phyloP scores from a whole-genome alignment of 2,888 invertebrate genomes.

The Xestobium rufovillosum region DNA sequence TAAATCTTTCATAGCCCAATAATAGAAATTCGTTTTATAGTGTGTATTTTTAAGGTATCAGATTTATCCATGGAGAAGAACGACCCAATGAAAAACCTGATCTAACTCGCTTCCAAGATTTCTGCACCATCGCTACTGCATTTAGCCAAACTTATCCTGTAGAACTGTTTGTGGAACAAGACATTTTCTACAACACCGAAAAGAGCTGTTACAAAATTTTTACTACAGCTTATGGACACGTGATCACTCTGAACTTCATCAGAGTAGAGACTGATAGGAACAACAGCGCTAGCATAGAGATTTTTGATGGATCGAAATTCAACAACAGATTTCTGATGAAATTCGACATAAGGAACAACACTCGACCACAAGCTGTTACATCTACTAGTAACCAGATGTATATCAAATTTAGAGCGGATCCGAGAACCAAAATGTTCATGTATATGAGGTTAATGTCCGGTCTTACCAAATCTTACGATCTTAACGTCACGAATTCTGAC shows the following conservation, averaged over 20 bases:
- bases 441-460: constrained; percentile 75
- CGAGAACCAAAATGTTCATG: constrained; percentile 64
- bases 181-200: constrained; percentile 58
- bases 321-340: constrained; percentile 63
- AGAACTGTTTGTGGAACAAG: constrained; percentile 74
- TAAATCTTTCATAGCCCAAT: too few relatives aligned
- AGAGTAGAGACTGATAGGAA: constrained; percentile 71
- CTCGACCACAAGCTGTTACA: constrained; percentile 82
- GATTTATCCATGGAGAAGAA: constrained; percentile 76
- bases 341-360: constrained; percentile 73
- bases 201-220: constrained; percentile 76
- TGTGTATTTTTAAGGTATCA: too few relatives aligned
- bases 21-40: too few relatives aligned
- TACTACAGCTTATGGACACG: constrained; percentile 68
- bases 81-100: constrained; percentile 68
- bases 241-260: constrained; percentile 78
- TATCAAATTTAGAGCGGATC: constrained; percentile 69
- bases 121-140: constrained; percentile 78
- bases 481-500: constrained; percentile 77
- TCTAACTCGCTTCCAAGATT: constrained; percentile 69
- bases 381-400: constrained; percentile 73
- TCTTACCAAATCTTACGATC: constrained; percentile 70
- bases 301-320: constrained; percentile 70
- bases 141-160: constrained; percentile 83
- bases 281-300: constrained; percentile 64